Percentiles rank a stretch among this genome's conserved stretches.
Evolutionary conservation across 2,888 invertebrate species (phyloP).

Genomic region (Pecten maximus): DNA sequence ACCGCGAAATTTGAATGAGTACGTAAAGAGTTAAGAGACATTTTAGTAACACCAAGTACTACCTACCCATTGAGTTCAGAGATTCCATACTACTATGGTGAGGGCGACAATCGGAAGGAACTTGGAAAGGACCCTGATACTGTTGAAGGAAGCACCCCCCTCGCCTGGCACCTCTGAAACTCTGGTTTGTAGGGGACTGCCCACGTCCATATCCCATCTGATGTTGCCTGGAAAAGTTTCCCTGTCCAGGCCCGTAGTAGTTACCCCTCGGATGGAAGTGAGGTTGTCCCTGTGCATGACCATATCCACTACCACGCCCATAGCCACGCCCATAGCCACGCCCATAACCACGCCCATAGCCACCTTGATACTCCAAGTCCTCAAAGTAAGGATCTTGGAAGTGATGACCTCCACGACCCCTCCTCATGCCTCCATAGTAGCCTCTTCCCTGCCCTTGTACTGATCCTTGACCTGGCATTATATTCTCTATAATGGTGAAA

Average conservation of each 20-base stretch:
- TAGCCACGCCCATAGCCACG: neutral
- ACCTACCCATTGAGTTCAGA: neutral
- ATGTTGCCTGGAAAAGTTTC: neutral
- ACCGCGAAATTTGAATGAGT: too few relatives aligned
- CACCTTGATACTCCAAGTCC: neutral
- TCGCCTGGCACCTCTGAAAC: neutral
- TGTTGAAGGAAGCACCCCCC: neutral
- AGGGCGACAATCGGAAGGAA: neutral
- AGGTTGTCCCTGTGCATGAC: neutral
- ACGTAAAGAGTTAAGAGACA: too few relatives aligned
- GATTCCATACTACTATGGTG: neutral
- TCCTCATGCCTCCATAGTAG: neutral
- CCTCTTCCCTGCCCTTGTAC: neutral
- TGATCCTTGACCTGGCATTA: neutral
- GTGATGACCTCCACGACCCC: neutral
- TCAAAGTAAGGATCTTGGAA: neutral
- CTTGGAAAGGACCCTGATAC: neutral
- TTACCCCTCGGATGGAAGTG: neutral
- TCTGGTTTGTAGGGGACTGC: neutral
- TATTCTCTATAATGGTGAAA: neutral
- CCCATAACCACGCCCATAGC: neutral
- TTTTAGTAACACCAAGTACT: too few relatives aligned
- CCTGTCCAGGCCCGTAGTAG: neutral
- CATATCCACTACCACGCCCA: too few relatives aligned
- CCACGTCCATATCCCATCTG: neutral